A percentile compares a stretch with the other conserved stretches of the same genome.
phyloP scores from a whole-genome alignment of 2,797 vertebrate species.

The Eptatretus atami region DNA sequence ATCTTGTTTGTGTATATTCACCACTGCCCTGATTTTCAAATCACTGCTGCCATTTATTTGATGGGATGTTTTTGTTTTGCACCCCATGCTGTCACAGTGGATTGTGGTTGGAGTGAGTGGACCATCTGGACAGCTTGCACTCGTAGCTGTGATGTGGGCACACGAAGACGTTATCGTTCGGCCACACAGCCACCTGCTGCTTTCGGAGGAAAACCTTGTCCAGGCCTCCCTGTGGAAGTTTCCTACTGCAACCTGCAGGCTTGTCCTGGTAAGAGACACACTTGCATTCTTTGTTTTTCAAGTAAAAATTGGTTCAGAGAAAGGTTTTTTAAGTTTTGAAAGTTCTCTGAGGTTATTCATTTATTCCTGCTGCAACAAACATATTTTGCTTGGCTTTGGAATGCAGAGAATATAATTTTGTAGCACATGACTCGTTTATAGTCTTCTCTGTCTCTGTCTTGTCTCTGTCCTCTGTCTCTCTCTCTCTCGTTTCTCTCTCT shows the following conservation, averaged over 20 bases:
- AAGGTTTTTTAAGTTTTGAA: too few species aligned
- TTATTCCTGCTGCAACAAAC: too few species aligned
- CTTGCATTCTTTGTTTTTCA: too few species aligned
- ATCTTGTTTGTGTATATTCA: too few species aligned
- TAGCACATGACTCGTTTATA: too few species aligned
- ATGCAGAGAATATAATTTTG: too few species aligned
- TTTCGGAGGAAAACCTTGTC: slow-evolving; percentile 23
- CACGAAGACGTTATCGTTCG: slow-evolving; percentile 26
- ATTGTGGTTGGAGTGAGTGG: slow-evolving; percentile 54
- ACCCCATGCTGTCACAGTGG: slow-evolving; percentile 16
- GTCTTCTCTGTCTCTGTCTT: neutral
- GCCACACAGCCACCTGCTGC: slow-evolving; percentile 20
- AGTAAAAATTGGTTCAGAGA: too few species aligned
- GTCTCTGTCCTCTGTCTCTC: neutral
- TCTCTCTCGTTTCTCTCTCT: neutral
- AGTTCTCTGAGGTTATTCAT: too few species aligned
- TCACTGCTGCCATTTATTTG: too few species aligned
- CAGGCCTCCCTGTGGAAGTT: slow-evolving; percentile 23
- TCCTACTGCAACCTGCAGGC: slow-evolving; percentile 39
- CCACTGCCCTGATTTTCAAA: too few species aligned
- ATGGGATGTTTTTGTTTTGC: too few species aligned
- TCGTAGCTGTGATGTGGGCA: slow-evolving; percentile 35
- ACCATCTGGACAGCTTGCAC: slow-evolving; percentile 38
- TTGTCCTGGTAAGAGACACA: slow-evolving; percentile 20
- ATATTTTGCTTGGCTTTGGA: too few species aligned